Conservation (phyloP, 2,888 invertebrate genomes). For the Pristionchus maxplancki region DNA sequence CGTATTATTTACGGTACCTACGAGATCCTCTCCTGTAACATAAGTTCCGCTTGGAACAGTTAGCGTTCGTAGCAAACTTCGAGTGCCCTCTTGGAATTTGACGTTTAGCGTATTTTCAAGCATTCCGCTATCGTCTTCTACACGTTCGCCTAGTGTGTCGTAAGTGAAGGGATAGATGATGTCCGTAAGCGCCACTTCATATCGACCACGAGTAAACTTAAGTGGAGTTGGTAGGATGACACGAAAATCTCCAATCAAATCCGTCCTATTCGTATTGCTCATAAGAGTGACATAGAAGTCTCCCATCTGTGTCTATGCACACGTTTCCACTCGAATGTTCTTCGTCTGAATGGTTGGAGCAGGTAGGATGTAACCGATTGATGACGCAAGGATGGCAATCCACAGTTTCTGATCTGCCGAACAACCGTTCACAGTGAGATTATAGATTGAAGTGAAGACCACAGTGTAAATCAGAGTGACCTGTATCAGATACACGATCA, state of each 20-base stretch:
- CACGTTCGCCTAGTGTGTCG: slow-evolving; percentile 2
- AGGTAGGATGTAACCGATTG: slow-evolving; percentile 20
- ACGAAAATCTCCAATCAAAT: slow-evolving; percentile 37
- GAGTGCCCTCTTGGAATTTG: not conserved
- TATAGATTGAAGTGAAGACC: slow-evolving; percentile 43
- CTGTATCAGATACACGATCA: slow-evolving; percentile 22
- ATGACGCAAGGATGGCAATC: slow-evolving; percentile 37
- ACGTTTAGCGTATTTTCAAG: not conserved
- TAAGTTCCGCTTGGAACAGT: slow-evolving; percentile 14
- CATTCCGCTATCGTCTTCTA: not conserved
- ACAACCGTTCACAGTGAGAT: slow-evolving; percentile 24
- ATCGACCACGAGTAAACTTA: slow-evolving; percentile 16
- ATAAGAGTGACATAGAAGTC: slow-evolving; percentile 39
- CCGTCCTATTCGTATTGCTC: slow-evolving; percentile 1
- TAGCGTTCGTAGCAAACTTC: not conserved
- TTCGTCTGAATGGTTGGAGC: slow-evolving; percentile 21
- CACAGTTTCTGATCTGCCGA: slow-evolving; percentile 37
- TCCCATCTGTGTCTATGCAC: not conserved
- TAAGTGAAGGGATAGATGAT: slow-evolving; percentile 1
- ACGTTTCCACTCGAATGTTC: slow-evolving; percentile 35
- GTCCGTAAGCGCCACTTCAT: slow-evolving; percentile 35
- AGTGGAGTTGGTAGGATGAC: slow-evolving; percentile 24
- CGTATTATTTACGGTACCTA: not conserved
- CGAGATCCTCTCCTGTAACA: slow-evolving; percentile 6
- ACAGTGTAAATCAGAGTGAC: slow-evolving; percentile 19